These are phyloP conservation scores for Meteorus sp. DNA, from an alignment of 1,140 invertebrate species.

Conservation along the genomic window DNA sequence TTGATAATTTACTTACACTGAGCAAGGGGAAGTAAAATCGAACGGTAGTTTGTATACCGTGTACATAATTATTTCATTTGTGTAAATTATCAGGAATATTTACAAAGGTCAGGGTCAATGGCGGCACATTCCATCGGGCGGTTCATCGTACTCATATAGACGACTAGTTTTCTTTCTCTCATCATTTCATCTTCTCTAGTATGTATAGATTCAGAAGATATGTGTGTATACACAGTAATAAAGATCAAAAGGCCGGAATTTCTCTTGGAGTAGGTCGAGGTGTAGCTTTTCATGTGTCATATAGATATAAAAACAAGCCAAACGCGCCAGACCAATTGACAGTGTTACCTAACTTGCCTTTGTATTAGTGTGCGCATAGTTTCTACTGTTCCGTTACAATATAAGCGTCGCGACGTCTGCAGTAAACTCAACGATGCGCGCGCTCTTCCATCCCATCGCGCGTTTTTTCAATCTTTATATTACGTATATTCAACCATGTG, in stretches of 20 bases:
- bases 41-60: neutral
- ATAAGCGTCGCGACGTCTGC: neutral
- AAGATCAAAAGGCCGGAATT: slow-evolving; percentile 4
- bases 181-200: neutral
- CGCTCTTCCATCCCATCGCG: neutral
- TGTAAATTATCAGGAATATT: neutral
- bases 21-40: too few relatives aligned
- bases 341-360: too few relatives aligned
- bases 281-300: neutral
- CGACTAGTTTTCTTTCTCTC: slow-evolving; percentile 1
- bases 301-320: neutral
- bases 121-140: neutral
- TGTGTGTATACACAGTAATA: too few relatives aligned
- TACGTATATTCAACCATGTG: neutral
- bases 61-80: neutral
- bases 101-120: slow-evolving; percentile 13
- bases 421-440: neutral
- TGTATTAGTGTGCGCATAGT: too few relatives aligned
- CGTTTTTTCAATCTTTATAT: neutral
- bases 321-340: neutral
- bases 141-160: slow-evolving; percentile 10
- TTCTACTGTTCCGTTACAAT: slow-evolving; percentile 1
- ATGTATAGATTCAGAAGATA: too few relatives aligned
- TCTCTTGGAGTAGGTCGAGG: slow-evolving; percentile 19
- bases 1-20: neutral